Percentiles rank a stretch among this genome's conserved stretches.
phyloP scores from a whole-genome alignment of 2,113 vertebrate species.

The Prionailurus bengalensis region DNA sequence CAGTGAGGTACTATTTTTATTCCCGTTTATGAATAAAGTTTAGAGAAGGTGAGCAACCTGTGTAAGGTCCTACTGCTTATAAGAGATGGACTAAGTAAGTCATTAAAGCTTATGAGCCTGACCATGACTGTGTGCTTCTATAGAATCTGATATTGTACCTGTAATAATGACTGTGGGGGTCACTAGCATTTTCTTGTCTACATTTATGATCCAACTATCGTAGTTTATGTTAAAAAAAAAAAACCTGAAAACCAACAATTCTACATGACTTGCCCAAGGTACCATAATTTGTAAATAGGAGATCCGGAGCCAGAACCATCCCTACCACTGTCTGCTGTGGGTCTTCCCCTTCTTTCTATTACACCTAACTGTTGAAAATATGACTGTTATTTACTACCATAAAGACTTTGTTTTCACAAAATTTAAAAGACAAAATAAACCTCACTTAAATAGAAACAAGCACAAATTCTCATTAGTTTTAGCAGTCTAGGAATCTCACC shows the following conservation, averaged over 20 bases:
- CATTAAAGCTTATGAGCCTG: background rate
- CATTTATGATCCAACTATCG: background rate
- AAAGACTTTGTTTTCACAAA: background rate
- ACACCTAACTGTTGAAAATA: conserved; percentile 21
- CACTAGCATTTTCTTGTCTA: background rate
- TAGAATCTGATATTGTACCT: background rate
- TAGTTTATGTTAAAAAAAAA: background rate
- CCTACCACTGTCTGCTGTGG: background rate
- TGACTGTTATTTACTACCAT: background rate
- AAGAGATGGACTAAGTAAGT: background rate
- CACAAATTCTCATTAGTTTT: conserved; percentile 20
- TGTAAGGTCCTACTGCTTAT: background rate
- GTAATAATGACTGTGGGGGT: background rate
- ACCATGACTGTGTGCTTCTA: background rate
- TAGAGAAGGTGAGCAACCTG: background rate
- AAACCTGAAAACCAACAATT: background rate
- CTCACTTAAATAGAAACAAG: background rate
- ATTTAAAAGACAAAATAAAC: background rate
- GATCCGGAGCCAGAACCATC: background rate
- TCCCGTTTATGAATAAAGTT: background rate
- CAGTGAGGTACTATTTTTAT: background rate
- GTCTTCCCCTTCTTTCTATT: background rate
- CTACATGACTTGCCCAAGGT: no score
- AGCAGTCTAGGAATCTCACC: background rate
- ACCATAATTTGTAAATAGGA: background rate